Conservation (phyloP, 2,113 vertebrate species). For the Oxygymnocypris stewartii region DNA sequence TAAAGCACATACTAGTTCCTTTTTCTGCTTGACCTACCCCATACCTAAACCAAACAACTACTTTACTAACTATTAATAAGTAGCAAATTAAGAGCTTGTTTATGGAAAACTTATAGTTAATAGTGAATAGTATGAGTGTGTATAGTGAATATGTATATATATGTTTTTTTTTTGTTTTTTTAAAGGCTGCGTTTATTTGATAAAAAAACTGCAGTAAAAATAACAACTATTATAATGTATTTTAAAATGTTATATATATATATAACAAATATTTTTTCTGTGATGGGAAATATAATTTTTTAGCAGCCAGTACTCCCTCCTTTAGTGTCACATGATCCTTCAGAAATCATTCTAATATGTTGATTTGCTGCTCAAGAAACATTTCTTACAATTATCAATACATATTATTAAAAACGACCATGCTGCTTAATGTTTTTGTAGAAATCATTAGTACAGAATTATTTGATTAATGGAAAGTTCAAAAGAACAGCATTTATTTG, state of each 20-base stretch:
- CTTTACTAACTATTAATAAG: no score
- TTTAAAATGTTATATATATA: background rate
- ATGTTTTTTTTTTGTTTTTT: no score
- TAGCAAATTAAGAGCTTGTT: no score
- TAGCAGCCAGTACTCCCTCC: background rate
- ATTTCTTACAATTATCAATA: no score
- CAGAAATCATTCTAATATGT: background rate
- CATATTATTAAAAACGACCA: no score
- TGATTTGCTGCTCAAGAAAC: background rate
- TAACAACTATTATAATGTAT: background rate
- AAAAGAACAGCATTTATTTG: background rate
- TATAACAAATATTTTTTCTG: background rate
- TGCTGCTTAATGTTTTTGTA: background rate
- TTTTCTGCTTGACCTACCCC: no score
- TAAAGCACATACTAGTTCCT: no score
- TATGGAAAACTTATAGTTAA: no score
- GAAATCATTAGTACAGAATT: background rate
- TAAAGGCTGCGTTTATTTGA: background rate
- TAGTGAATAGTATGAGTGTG: no score
- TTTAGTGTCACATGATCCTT: background rate
- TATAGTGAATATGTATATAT: no score
- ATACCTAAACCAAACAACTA: no score
- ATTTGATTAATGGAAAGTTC: background rate
- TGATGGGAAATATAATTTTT: background rate
- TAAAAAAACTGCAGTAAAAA: background rate